A percentile compares a stretch with the other conserved stretches of the same genome.
These are phyloP conservation scores for Etia nguti DNA, from an alignment of 2,113 vertebrate genomes.

Conservation along the genomic window DNA sequence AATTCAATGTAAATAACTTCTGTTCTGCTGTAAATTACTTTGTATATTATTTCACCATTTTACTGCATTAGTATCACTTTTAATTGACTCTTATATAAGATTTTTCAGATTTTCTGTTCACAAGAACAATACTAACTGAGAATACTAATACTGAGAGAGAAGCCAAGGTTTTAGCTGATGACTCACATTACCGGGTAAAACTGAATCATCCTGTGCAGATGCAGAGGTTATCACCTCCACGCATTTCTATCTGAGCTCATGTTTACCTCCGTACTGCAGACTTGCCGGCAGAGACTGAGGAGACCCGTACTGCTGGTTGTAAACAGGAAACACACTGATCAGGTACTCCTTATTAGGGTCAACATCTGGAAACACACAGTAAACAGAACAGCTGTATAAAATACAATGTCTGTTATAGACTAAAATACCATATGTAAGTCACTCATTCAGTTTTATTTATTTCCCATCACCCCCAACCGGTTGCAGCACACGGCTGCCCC, in stretches of 20 bases:
- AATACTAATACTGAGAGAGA: not conserved
- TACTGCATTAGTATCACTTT: not conserved
- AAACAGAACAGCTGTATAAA: not conserved
- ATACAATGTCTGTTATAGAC: not conserved
- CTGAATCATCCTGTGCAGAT: not conserved
- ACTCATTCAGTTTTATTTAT: not conserved
- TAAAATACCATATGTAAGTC: not conserved
- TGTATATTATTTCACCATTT: not conserved
- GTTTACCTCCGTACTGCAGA: constrained; percentile 54
- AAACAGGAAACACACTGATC: constrained; percentile 50
- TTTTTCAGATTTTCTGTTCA: not conserved
- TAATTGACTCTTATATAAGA: not conserved
- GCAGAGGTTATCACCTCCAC: not conserved
- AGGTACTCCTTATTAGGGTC: constrained; percentile 13
- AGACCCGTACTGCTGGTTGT: constrained; percentile 19
- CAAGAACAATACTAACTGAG: not conserved
- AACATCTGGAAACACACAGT: constrained; percentile 14
- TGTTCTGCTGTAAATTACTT: not conserved
- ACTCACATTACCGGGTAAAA: not conserved
- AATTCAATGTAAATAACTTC: not conserved
- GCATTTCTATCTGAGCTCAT: not conserved
- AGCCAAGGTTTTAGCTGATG: not conserved
- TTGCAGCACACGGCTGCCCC: not conserved
- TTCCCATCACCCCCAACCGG: not conserved
- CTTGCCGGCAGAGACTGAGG: constrained; percentile 34